Percentiles rank a stretch among this genome's conserved stretches.
phyloP scores from a whole-genome alignment of 2,113 vertebrate species.

The Archilochus colubris region DNA sequence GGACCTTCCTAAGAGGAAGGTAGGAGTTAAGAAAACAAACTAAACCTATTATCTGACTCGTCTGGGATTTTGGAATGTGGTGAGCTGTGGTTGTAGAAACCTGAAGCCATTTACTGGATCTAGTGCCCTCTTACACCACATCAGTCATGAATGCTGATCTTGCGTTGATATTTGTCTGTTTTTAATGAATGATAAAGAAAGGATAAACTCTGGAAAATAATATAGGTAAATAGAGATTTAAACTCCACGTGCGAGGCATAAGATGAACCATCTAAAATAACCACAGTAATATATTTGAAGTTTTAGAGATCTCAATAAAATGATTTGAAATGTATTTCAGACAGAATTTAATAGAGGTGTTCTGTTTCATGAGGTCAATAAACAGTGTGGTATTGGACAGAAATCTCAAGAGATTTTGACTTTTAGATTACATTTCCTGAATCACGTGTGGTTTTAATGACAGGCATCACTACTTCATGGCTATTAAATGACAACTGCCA shows the following conservation, averaged over 20 bases:
- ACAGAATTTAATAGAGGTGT: not conserved
- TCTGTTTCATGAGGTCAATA: not conserved
- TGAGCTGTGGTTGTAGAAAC: not conserved
- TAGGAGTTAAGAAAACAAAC: not conserved
- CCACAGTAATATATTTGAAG: not conserved
- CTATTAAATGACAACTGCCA: not conserved
- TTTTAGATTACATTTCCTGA: slow-evolving; percentile 6
- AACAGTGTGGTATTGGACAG: not conserved
- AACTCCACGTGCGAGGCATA: not conserved
- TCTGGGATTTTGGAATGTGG: not conserved
- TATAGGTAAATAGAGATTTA: not conserved
- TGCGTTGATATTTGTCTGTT: not conserved
- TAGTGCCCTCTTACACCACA: not conserved
- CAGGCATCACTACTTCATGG: not conserved
- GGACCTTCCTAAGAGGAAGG: not conserved
- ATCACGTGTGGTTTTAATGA: not conserved
- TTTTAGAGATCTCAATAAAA: not conserved
- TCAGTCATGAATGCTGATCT: not conserved
- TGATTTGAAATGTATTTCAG: not conserved
- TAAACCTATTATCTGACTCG: not conserved
- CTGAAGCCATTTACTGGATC: not conserved
- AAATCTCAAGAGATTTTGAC: not conserved
- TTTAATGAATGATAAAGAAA: not conserved
- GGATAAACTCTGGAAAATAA: not conserved
- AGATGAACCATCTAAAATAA: not conserved